Evolutionary conservation across 2,797 vertebrate species (phyloP), one percentile per base, ranked within the genome.

Genomic region (Sebastes taczanowskii): DNA sequence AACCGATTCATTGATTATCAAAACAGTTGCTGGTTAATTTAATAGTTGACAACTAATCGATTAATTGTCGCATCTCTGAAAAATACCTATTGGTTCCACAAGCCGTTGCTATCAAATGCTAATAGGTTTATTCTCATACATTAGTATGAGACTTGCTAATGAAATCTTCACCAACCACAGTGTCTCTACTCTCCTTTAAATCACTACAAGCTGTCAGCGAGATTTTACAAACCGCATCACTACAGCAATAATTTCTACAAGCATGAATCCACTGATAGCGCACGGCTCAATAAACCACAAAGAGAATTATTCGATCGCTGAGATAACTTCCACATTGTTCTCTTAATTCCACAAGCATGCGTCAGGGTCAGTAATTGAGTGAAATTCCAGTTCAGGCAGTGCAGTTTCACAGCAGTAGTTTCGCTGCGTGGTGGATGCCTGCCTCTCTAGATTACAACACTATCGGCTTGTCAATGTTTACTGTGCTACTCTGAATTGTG

Each of bases 341-440:
- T 82, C 52, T 81, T 66, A 70, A 73, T 92, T 91, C 89, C 93
- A 60, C 42, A 67, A 32, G 85, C 79, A 56, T 91, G 91, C 83
- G 91, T 93, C 92, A 91, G 82, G 77, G 73, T 88, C 83, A 49
- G 35, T 58, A 71, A 74, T 34, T 46, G 66, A 88, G 72, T 60
- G 74, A 90, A 82, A 91, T 93, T 92, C 94, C 92, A 81, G 88
- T 94, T 89, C 3, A 83, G 90, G 83, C 88, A 38, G 90, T 88
- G 34, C 38, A 3, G 81, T 89, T 88, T 88, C 74, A 76, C 58
- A 62, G 78, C 58, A 3, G 60, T 18, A 86, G 90, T 93, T 92
- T 94, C 86, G 25, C 80, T 77, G 60, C 1, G 3, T 83, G 80
- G 27, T 23, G 63, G 61, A 64, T 32, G 71, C 30, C 87, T 76